Conservation (phyloP, 1,140 invertebrate species). For the Zeugodacus cucurbitae region DNA sequence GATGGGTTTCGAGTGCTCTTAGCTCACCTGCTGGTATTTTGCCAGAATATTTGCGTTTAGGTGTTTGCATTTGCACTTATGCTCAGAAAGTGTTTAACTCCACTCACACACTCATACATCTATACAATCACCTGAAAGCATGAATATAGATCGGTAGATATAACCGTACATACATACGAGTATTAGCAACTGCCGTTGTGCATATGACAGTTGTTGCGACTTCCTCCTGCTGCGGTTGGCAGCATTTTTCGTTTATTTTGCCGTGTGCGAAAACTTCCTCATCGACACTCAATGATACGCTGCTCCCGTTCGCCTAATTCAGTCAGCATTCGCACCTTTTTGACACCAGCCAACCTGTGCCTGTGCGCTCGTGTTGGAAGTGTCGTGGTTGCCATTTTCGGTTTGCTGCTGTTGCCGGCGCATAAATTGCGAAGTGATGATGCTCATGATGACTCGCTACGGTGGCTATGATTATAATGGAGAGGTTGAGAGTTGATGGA, state of each 20-base stretch:
- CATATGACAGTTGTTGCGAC: background rate
- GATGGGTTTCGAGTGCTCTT: background rate
- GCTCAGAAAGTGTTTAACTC: background rate
- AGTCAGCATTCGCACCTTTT: slow-evolving; percentile 10
- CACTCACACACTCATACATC: too few relatives aligned
- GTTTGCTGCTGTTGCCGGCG: background rate
- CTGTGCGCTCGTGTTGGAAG: background rate
- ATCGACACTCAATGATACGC: background rate
- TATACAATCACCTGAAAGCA: too few relatives aligned
- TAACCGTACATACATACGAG: background rate
- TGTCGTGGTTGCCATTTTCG: background rate
- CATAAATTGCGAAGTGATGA: background rate
- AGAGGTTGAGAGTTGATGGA: background rate
- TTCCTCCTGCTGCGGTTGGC: background rate
- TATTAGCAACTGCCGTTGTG: background rate
- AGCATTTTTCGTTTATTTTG: background rate
- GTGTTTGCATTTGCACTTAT: slow-evolving; percentile 3
- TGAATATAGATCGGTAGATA: too few relatives aligned
- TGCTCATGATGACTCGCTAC: background rate
- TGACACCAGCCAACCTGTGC: background rate
- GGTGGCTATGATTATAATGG: background rate
- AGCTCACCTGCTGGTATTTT: background rate
- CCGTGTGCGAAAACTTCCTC: background rate
- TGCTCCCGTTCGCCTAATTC: background rate
- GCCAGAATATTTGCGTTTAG: background rate